Evolutionary conservation across 2,888 invertebrate genomes (phyloP).

Genomic region (Hirtodrosophila cameraria): DNA sequence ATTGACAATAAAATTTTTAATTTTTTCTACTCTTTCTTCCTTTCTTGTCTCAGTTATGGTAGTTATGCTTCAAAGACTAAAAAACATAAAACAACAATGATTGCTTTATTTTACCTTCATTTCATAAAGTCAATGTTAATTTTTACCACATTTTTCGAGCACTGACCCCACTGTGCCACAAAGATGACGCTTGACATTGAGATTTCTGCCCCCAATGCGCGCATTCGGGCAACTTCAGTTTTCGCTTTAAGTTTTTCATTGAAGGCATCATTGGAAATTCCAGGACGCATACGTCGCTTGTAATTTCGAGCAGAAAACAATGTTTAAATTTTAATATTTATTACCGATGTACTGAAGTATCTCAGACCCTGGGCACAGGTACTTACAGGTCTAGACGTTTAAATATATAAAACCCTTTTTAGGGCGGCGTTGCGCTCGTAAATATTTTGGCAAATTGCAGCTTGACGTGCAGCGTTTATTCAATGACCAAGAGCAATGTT

Average conservation of each 20-base stretch:
- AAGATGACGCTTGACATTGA: slow-evolving; percentile 46
- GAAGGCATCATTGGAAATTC: slow-evolving; percentile 49
- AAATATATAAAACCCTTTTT: slow-evolving; percentile 31
- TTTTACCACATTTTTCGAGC: too few species aligned
- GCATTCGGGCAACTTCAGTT: slow-evolving; percentile 14
- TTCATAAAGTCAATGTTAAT: too few species aligned
- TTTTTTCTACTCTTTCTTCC: too few species aligned
- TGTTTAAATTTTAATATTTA: slow-evolving; percentile 67
- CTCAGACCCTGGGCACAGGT: slow-evolving; percentile 20
- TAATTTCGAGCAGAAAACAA: slow-evolving; percentile 39
- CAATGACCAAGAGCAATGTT: slow-evolving; percentile 36
- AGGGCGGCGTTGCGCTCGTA: slow-evolving; percentile 68
- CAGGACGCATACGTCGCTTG: slow-evolving; percentile 31
- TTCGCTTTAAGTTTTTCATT: slow-evolving; percentile 9
- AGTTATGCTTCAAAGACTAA: too few species aligned
- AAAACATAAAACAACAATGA: too few species aligned
- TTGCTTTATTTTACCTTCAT: too few species aligned
- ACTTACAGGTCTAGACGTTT: slow-evolving; percentile 37
- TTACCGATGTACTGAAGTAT: slow-evolving; percentile 36
- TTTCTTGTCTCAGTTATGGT: too few species aligned
- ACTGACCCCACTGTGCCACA: not conserved
- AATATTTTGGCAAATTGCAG: slow-evolving; percentile 75
- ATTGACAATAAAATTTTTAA: too few species aligned
- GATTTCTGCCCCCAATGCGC: slow-evolving; percentile 16
- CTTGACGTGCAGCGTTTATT: slow-evolving; percentile 58